Evolutionary conservation across 2,113 vertebrate species (phyloP).

Genomic region (Reinhardtius hippoglossoides): DNA sequence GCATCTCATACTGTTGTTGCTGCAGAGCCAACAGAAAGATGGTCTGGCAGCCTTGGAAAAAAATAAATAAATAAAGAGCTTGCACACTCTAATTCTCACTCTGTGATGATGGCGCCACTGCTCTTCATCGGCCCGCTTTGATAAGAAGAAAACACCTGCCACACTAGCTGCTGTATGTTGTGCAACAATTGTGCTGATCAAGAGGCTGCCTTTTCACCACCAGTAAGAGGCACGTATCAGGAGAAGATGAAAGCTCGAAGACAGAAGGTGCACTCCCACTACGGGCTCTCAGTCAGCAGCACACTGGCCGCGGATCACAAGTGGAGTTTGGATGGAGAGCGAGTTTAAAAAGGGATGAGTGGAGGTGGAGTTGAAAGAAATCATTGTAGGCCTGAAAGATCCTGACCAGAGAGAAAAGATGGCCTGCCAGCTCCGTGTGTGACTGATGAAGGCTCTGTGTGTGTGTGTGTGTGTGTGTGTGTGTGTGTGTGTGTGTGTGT

Average conservation of each 20-base stretch:
- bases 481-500: constrained; percentile 3
- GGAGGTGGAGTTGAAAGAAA: constrained; percentile 66
- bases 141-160: neutral
- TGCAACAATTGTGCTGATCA: constrained; percentile 46
- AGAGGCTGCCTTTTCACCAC: constrained; percentile 53
- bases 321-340: constrained; percentile 48
- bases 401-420: constrained; percentile 39
- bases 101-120: neutral
- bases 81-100: neutral
- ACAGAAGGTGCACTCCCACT: constrained; percentile 44
- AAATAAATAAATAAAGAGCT: neutral
- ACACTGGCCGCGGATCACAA: constrained; percentile 54
- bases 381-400: constrained; percentile 31
- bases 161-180: neutral
- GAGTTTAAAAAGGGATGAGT: constrained; percentile 50
- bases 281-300: constrained; percentile 57
- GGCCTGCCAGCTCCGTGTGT: constrained; percentile 3
- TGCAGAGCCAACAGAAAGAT: neutral
- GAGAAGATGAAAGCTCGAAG: constrained; percentile 63
- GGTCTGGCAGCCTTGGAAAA: neutral
- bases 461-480: constrained; percentile 7
- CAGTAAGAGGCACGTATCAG: constrained; percentile 43
- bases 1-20: neutral
- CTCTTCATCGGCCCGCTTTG: constrained; percentile 2
- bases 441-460: constrained; percentile 23